phyloP scores from a whole-genome alignment of 2,797 vertebrate genomes.

The Periophthalmus magnuspinnatus region DNA sequence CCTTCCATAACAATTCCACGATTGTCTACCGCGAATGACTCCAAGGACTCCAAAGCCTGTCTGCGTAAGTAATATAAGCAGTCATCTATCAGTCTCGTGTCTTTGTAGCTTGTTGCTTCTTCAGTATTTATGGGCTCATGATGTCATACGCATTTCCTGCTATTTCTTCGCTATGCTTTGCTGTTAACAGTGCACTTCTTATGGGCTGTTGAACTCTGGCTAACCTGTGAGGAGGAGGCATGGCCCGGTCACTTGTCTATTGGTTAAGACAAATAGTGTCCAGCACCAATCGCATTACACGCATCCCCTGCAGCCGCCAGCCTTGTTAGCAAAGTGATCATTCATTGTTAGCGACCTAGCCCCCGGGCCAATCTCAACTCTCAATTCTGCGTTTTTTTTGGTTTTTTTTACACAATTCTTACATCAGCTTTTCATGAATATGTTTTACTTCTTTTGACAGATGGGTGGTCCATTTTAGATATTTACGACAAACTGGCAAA shows the following conservation, averaged over 20 bases:
- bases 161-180: background rate
- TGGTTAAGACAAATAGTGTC: slow-evolving; percentile 77
- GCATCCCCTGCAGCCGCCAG: slow-evolving; percentile 73
- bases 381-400: slow-evolving; percentile 65
- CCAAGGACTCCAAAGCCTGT: slow-evolving; percentile 8
- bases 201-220: slow-evolving; percentile 69
- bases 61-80: slow-evolving; percentile 12
- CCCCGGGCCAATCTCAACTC: slow-evolving; percentile 59
- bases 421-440: slow-evolving; percentile 31
- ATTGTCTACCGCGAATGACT: background rate
- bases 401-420: slow-evolving; percentile 61
- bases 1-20: background rate
- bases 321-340: slow-evolving; percentile 79
- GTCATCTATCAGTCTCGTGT: slow-evolving; percentile 10
- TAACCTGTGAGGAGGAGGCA: slow-evolving; percentile 70
- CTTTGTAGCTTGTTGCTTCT: slow-evolving; percentile 13
- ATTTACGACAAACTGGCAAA: no score
- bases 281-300: slow-evolving; percentile 79
- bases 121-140: slow-evolving; percentile 4
- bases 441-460: background rate
- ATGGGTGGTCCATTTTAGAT: background rate
- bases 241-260: slow-evolving; percentile 77
- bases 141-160: background rate
- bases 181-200: slow-evolving; percentile 11
- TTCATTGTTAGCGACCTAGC: slow-evolving; percentile 74